A percentile compares a stretch with the other conserved stretches of the same genome.
Evolutionary conservation across 2,113 vertebrate species (phyloP).

Genomic region (Himantopus leucocephalus): DNA sequence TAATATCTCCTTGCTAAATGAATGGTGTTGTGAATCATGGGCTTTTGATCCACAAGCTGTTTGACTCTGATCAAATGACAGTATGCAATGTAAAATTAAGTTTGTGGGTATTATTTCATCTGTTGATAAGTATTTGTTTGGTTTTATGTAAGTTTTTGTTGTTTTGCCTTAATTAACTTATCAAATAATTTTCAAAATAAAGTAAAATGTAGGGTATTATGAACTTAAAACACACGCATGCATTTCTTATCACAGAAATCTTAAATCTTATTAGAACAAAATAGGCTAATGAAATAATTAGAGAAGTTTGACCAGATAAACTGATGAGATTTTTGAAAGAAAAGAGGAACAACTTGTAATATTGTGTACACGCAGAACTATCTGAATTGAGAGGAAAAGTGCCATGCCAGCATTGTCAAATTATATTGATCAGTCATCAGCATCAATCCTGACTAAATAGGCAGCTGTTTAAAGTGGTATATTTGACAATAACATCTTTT

Average conservation of each 20-base stretch:
- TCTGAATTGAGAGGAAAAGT: not conserved
- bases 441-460: not conserved
- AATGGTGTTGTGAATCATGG: not conserved
- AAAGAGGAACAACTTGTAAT: not conserved
- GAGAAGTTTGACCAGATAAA: not conserved
- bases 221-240: not conserved
- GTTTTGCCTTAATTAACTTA: not conserved
- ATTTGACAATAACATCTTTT: not conserved
- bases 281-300: not conserved
- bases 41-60: not conserved
- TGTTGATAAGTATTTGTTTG: not conserved
- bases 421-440: not conserved
- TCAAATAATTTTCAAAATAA: not conserved
- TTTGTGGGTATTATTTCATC: not conserved
- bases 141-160: not conserved
- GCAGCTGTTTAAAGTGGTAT: not conserved
- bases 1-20: not conserved
- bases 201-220: not conserved
- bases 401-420: not conserved
- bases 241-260: not conserved
- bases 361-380: accelerated
- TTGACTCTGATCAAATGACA: not conserved
- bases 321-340: not conserved
- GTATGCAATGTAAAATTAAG: not conserved
- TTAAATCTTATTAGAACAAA: not conserved